phyloP scores from a whole-genome alignment of 1,140 invertebrate species.

The Lerema accius region DNA sequence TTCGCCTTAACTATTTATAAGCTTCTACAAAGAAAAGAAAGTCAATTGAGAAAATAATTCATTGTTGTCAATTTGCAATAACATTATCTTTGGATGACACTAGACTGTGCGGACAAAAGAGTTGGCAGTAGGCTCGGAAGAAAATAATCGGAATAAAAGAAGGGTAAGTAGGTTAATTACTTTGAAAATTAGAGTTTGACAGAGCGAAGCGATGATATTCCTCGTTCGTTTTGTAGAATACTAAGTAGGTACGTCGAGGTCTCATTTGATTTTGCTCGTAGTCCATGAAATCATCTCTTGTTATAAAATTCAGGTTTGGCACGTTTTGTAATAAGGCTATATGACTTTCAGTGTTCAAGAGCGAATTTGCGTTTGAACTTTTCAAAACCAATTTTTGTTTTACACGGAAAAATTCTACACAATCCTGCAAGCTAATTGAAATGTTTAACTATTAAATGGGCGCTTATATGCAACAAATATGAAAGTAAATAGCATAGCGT shows the following conservation, averaged over 20 bases:
- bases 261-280: slow-evolving; percentile 19
- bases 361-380: slow-evolving; percentile 10
- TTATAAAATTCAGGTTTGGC: slow-evolving; percentile 17
- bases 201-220: slow-evolving; percentile 31
- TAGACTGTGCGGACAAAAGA: slow-evolving; percentile 17
- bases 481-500: slow-evolving; percentile 29
- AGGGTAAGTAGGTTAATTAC: slow-evolving; percentile 30
- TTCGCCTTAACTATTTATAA: too few species aligned
- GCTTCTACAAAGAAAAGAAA: too few species aligned
- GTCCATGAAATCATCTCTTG: slow-evolving; percentile 22
- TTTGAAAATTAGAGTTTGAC: slow-evolving; percentile 33
- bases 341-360: slow-evolving; percentile 8
- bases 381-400: background rate
- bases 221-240: slow-evolving; percentile 24
- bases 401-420: too few species aligned
- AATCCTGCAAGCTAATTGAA: background rate
- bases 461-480: slow-evolving; percentile 16
- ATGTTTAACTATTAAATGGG: background rate
- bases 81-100: slow-evolving; percentile 20
- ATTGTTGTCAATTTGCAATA: slow-evolving; percentile 11
- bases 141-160: slow-evolving; percentile 28
- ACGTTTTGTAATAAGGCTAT: slow-evolving; percentile 25
- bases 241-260: slow-evolving; percentile 16
- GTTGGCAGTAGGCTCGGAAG: slow-evolving; percentile 24
- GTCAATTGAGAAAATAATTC: background rate